Evolutionary conservation across 2,113 vertebrate genomes (phyloP).

Genomic region (Beaufortia kweichowensis): DNA sequence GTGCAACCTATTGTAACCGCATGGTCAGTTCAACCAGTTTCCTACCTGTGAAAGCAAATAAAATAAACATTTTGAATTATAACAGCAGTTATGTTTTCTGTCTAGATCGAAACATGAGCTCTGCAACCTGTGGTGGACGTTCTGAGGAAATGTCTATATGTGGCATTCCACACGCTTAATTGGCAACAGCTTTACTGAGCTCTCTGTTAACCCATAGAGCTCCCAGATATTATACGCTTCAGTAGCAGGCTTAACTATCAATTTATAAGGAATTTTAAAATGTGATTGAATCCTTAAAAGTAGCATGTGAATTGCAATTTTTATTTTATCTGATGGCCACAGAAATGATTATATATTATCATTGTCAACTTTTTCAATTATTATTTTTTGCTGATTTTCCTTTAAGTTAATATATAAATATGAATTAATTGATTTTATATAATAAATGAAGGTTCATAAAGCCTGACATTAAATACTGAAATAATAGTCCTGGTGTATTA

Average conservation of each 20-base stretch:
- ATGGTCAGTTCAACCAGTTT: constrained; percentile 3
- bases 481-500: not conserved
- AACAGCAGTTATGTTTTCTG: not conserved
- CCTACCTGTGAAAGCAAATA: not conserved
- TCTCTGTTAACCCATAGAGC: constrained; percentile 75
- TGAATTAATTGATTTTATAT: too few species aligned
- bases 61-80: constrained; percentile 11
- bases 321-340: not conserved
- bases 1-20: not conserved
- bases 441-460: too few species aligned
- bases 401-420: not conserved
- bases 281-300: not conserved
- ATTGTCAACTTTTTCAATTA: not conserved
- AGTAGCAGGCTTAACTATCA: not conserved
- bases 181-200: constrained; percentile 77
- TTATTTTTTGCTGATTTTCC: not conserved
- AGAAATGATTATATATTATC: not conserved
- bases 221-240: constrained; percentile 61
- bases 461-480: not conserved
- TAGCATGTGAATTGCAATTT: too few species aligned
- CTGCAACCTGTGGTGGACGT: constrained; percentile 36
- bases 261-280: not conserved
- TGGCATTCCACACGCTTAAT: constrained; percentile 73
- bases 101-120: constrained; percentile 1
- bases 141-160: constrained; percentile 63